phyloP scores from a whole-genome alignment of 2,888 invertebrate genomes.

The Nomada ferruginata region DNA sequence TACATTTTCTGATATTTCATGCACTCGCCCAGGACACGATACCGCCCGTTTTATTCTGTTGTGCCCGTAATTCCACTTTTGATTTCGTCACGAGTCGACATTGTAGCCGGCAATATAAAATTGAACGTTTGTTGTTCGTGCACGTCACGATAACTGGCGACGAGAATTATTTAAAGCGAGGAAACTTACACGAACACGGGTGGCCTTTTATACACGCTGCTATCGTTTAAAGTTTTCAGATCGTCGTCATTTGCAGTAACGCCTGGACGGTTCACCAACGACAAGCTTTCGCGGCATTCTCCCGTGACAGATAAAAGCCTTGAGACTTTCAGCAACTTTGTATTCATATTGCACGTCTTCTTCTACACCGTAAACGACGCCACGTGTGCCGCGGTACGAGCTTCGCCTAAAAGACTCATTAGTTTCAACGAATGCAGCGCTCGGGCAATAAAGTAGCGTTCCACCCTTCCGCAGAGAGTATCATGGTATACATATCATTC shows the following conservation, averaged over 20 bases:
- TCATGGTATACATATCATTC: too few relatives aligned
- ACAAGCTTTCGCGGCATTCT: slow-evolving; percentile 16
- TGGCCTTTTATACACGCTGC: not conserved
- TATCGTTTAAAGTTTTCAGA: slow-evolving; percentile 38
- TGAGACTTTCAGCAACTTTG: slow-evolving; percentile 32
- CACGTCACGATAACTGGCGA: not conserved
- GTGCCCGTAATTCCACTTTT: not conserved
- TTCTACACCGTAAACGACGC: slow-evolving; percentile 11
- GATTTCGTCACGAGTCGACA: not conserved
- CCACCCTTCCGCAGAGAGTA: too few relatives aligned
- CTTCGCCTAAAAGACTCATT: not conserved
- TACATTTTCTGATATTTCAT: not conserved
- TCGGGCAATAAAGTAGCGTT: too few relatives aligned
- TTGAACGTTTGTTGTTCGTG: slow-evolving; percentile 6
- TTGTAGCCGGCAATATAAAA: not conserved
- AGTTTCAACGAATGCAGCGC: too few relatives aligned
- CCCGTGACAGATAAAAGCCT: slow-evolving; percentile 36
- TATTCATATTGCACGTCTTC: slow-evolving; percentile 36
- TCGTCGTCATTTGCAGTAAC: slow-evolving; percentile 37
- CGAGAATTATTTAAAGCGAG: slow-evolving; percentile 10
- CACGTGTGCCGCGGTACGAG: slow-evolving; percentile 17
- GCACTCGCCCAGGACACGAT: too few relatives aligned
- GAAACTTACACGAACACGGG: slow-evolving; percentile 1
- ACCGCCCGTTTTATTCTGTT: too few relatives aligned
- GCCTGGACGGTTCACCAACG: slow-evolving; percentile 14